Evolutionary conservation across 2,888 invertebrate genomes (phyloP), one percentile per base, ranked within the genome.

Genomic region (Apoda limacodes): DNA sequence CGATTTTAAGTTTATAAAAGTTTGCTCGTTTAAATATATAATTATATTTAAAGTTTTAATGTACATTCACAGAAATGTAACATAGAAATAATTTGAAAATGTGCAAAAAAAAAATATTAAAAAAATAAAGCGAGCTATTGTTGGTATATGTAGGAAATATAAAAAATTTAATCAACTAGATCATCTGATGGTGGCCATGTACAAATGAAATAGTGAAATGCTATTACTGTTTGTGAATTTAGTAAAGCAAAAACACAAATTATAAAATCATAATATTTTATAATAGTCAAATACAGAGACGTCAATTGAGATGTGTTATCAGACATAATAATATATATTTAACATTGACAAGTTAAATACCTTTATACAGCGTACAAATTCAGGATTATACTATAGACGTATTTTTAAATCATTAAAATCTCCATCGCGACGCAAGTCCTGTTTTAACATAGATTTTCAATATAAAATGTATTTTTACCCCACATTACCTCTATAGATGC

Each of bases 131-230:
- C 71, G 78, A 76, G 75, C 75, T 67, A 71, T 80, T 80, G 80
- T 80, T 80, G 80, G 76, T 80, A 80, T 80, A 76, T 81, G 80
- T 80, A 80, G 78, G 55, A 69, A 80, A 74, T 72, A 69, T 71
- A 65, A 72, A 69, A 63, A 56, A 53, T 51, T 48, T 43, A 43
- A 51, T 52, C 52, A 74, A 68, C 67, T 85, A 85, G 85, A 85
- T 84, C 85, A 86, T 85, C 85, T 86, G 85, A 85, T 86, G 85
- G 81, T 83, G 74, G 64, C 80, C 82, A 85, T 84, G 85, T 86
- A 86, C 85, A 86, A 86, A 85, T 83, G 44, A 52, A 53, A 46
- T 63, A 66, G 74, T 76, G 76, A 66, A 60, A 30, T 52, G 68
- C 60, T 66, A 56, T 69, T 57, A 63, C 52, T 52, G 41, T 50